Conservation (phyloP, 2,113 vertebrate species). For the Chelonoidis abingdonii region DNA sequence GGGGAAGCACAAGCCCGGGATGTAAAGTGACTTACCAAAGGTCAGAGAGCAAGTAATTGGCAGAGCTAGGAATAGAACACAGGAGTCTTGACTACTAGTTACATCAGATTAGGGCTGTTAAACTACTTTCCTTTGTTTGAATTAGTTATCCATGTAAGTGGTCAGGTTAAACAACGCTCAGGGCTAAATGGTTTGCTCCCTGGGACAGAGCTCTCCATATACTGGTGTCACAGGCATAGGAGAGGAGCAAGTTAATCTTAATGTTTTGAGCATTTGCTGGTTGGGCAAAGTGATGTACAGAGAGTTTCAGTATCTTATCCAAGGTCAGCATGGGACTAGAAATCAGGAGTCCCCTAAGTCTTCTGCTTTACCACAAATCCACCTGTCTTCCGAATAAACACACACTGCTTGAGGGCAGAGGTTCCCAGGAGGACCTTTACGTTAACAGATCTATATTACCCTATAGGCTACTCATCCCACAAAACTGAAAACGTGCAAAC, state of each 20-base stretch:
- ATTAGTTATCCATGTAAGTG: not conserved
- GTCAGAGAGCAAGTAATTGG: not conserved
- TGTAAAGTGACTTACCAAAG: constrained; percentile 13
- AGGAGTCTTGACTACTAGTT: constrained; percentile 34
- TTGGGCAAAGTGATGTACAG: not conserved
- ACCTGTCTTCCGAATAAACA: not conserved
- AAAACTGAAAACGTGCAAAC: not conserved
- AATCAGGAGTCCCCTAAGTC: not conserved
- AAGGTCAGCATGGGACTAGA: not conserved
- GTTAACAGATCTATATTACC: fast-evolving
- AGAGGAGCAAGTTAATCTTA: not conserved
- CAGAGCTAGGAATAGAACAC: constrained; percentile 6
- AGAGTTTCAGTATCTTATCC: not conserved
- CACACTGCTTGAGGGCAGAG: not conserved
- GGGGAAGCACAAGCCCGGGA: constrained; percentile 12
- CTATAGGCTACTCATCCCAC: not conserved
- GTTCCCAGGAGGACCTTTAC: not conserved
- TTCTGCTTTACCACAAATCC: not conserved
- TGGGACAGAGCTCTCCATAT: not conserved
- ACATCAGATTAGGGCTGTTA: not conserved
- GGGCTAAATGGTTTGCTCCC: not conserved
- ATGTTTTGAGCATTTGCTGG: not conserved
- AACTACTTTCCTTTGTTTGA: not conserved
- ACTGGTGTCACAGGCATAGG: not conserved
- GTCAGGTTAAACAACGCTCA: fast-evolving